Conservation (phyloP, 2,113 vertebrate genomes). For the Hippolais icterina region DNA sequence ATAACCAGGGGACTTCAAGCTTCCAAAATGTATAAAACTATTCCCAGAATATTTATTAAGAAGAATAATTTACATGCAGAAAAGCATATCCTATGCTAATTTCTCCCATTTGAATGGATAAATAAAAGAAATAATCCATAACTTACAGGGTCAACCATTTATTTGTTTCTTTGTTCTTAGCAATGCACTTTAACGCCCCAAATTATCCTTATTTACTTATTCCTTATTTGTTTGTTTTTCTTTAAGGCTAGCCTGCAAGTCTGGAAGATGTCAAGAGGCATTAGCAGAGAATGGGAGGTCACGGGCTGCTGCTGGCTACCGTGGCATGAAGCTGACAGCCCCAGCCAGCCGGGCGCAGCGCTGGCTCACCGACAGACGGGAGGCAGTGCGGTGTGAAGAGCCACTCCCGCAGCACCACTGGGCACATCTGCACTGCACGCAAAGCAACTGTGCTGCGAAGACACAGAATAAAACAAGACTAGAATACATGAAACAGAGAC, state of each 20-base stretch:
- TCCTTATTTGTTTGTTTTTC: neutral
- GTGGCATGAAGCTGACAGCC: neutral
- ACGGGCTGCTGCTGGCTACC: neutral
- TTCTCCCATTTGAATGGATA: neutral
- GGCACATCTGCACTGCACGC: neutral
- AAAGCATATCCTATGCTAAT: neutral
- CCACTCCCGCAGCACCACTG: neutral
- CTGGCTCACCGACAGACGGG: neutral
- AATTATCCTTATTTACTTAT: neutral
- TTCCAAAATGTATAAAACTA: conserved; percentile 24
- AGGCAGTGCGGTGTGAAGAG: neutral
- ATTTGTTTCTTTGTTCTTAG: neutral
- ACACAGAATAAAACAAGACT: neutral
- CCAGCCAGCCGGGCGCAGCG: neutral
- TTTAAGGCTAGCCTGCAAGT: neutral
- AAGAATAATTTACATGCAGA: neutral
- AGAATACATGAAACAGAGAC: neutral
- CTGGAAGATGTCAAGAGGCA: neutral
- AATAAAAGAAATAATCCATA: neutral
- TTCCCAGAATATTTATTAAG: conserved; percentile 49
- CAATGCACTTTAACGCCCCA: neutral
- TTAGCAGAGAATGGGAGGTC: neutral
- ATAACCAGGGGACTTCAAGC: conserved; percentile 11
- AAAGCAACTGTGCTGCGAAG: neutral
- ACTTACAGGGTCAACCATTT: neutral